Evolutionary conservation across 2,113 vertebrate genomes (phyloP).

Genomic region (Clupea harengus): DNA sequence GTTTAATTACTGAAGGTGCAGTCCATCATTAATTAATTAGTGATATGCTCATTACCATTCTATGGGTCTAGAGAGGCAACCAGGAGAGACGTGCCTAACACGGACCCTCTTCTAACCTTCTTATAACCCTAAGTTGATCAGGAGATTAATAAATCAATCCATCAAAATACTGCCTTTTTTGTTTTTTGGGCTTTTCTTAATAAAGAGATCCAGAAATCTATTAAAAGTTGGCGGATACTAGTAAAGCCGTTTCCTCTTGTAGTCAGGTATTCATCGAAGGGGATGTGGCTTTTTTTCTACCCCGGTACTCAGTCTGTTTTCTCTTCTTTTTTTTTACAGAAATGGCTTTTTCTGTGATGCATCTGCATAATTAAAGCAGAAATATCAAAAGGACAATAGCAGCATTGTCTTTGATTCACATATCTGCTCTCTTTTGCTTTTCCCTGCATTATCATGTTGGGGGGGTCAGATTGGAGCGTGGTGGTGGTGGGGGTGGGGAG

Average conservation of each 20-base stretch:
- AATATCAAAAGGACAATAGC: constrained; percentile 6
- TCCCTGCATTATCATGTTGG: constrained; percentile 18
- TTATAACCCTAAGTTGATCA: neutral
- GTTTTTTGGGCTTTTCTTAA: neutral
- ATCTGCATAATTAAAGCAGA: constrained; percentile 11
- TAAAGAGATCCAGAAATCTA: neutral
- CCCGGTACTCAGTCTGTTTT: neutral
- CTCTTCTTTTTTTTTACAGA: neutral
- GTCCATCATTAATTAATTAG: constrained; percentile 20
- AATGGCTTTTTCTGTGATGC: neutral
- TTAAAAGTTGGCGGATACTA: neutral
- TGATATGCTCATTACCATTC: neutral
- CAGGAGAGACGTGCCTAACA: neutral
- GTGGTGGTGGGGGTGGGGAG: neutral
- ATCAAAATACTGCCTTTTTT: neutral
- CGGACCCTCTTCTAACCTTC: neutral
- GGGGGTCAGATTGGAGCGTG: neutral
- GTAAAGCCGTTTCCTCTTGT: neutral
- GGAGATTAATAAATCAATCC: constrained; percentile 12
- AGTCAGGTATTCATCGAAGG: neutral
- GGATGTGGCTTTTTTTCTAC: neutral
- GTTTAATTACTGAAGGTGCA: constrained; percentile 19
- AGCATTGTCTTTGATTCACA: constrained; percentile 32
- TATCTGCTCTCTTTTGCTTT: constrained; percentile 17
- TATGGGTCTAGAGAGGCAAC: constrained; percentile 1